Conservation (phyloP, 2,797 vertebrate species). For the Dendrocincla fuliginosa region DNA sequence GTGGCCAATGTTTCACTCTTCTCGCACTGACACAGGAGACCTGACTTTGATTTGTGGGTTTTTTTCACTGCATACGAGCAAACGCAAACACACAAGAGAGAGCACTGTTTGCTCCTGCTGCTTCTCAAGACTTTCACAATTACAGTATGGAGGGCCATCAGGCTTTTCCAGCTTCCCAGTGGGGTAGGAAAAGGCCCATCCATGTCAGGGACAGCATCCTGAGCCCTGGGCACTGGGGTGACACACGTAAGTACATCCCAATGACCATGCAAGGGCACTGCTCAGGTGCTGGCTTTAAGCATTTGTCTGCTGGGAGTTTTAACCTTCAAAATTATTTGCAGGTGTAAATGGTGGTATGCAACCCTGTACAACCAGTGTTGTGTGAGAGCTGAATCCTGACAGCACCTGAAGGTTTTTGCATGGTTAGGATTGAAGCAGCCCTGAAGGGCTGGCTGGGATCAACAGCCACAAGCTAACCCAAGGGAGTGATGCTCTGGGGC, state of each 20-base stretch:
- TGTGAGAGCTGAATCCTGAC: neutral
- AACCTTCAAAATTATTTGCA: neutral
- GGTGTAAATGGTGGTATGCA: neutral
- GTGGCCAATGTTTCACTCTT: neutral
- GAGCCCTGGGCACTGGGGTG: neutral
- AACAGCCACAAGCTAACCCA: neutral
- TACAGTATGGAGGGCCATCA: accelerated
- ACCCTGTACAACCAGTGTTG: neutral
- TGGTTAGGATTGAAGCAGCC: neutral
- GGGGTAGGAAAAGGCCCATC: neutral
- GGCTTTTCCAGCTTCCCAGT: neutral
- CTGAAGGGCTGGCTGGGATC: neutral
- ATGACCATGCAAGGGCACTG: neutral
- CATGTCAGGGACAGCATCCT: neutral
- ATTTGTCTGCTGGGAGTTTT: neutral
- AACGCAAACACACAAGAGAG: neutral
- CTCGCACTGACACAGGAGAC: neutral
- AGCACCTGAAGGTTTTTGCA: neutral
- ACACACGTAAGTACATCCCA: accelerated
- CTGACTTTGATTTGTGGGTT: neutral
- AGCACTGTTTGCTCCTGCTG: neutral
- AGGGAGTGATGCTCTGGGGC: neutral
- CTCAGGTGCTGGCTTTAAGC: neutral
- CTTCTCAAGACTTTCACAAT: neutral
- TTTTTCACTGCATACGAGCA: neutral